Evolutionary conservation across 2,797 vertebrate species (phyloP).

Genomic region (Betta splendens): DNA sequence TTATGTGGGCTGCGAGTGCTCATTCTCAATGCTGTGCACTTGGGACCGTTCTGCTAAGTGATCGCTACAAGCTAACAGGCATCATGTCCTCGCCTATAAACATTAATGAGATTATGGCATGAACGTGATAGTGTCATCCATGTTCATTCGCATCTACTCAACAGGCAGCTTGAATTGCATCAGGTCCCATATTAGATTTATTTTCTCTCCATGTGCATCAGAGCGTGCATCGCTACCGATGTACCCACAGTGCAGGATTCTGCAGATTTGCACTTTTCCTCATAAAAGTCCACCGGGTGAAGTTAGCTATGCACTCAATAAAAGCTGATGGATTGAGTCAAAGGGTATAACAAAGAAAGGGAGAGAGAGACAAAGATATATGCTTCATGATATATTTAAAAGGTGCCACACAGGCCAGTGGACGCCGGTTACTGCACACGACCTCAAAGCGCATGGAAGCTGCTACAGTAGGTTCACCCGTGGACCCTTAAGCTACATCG

Average conservation of each 20-base stretch:
- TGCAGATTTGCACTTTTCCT: conserved; percentile 44
- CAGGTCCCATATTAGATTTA: conserved; percentile 22
- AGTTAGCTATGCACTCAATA: conserved; percentile 39
- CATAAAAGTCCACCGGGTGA: conserved; percentile 18
- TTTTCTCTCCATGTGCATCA: conserved; percentile 36
- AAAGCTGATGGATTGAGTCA: conserved; percentile 47
- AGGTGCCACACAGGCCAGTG: conserved; percentile 19
- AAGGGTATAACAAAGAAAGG: conserved; percentile 15
- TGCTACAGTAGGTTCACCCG: conserved; percentile 24
- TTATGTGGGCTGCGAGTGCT: conserved; percentile 49
- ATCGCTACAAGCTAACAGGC: conserved; percentile 46
- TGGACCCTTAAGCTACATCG: conserved; percentile 29
- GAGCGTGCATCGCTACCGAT: conserved; percentile 2
- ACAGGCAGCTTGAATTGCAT: not conserved
- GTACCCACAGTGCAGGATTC: conserved; percentile 23
- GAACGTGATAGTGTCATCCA: conserved; percentile 52
- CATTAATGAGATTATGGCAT: conserved; percentile 52
- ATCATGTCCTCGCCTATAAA: conserved; percentile 43
- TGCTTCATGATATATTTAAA: conserved; percentile 54
- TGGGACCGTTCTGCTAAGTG: conserved; percentile 48
- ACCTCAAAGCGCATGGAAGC: conserved; percentile 32
- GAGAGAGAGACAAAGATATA: conserved; percentile 39
- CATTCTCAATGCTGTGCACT: conserved; percentile 49
- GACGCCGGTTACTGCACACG: conserved; percentile 43
- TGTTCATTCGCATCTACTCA: conserved; percentile 45